Evolutionary conservation across 2,113 vertebrate species (phyloP), one percentile per base, ranked within the genome.

Genomic region (Nothoprocta pentlandii): DNA sequence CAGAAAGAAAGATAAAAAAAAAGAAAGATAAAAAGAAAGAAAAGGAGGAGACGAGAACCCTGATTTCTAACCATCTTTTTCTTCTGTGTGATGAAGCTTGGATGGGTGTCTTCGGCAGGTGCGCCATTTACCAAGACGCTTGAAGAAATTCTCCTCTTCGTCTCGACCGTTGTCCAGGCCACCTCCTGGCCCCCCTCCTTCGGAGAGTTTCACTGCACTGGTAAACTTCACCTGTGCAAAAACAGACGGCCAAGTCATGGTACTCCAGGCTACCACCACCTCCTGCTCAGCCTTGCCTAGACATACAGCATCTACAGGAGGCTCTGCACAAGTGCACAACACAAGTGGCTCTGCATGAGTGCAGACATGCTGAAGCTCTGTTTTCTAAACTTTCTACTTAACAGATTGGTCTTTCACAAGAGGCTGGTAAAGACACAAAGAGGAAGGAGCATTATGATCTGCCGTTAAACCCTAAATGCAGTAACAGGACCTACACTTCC

Each of bases 131-230:
- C 99, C 99, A 94, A 99, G 99, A 97, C 99, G 98, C 98, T 99
- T 99, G 99, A 99, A 99, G 98, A 99, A 99, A 98, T 99, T 99
- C 97, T 99, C 99, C 98, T 99, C 99, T 98, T 99, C 99, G 15
- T 99, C 99, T 91, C 99, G 97, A 80, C 98, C 98, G 0, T 98
- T 99, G 96, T 99, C 99, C 85, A 98, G 94, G 10, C 98, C 99
- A 93, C 96, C 95, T 91, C 96, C 98, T 5, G 97, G 98, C 8
- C 98, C 99, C 7, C 96, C 99, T 44, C 98, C 98, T 97, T 99
- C 99, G 1, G 99, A 98, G 85, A 99, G 98, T 98, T 99, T 99
- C 92, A 99, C 99, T 0, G 99, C 99, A 12, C 99, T 99, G 80
- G 99, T 99, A 58, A 99, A 99, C 98, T 99, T 99, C 96, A 99